Conservation (phyloP, 2,888 invertebrate genomes). For the Epirrhoe alternata region DNA sequence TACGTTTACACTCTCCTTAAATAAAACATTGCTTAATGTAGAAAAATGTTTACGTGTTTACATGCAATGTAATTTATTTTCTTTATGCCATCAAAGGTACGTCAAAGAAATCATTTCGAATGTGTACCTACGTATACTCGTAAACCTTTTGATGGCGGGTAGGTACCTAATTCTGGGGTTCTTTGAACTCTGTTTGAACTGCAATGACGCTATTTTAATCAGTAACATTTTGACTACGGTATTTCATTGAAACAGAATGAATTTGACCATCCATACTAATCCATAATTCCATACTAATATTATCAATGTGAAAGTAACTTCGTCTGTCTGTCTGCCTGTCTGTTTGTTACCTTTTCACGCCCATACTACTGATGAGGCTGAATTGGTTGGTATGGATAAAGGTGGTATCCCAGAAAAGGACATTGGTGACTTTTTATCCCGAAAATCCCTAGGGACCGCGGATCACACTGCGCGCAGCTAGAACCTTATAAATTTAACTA, state of each 20-base stretch:
- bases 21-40: constrained; percentile 45
- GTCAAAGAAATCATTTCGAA: constrained; percentile 43
- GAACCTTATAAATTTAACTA: too few relatives aligned
- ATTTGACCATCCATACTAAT: too few relatives aligned
- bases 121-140: constrained; percentile 14
- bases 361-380: too few relatives aligned
- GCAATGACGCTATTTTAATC: constrained; percentile 9
- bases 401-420: too few relatives aligned
- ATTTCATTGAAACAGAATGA: neutral
- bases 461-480: too few relatives aligned
- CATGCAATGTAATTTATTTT: constrained; percentile 47
- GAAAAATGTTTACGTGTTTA: constrained; percentile 40
- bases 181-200: constrained; percentile 18
- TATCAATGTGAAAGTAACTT: too few relatives aligned
- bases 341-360: too few relatives aligned
- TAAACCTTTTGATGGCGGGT: constrained; percentile 25
- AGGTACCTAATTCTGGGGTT: constrained; percentile 18
- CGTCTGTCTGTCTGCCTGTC: too few relatives aligned
- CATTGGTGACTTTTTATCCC: too few relatives aligned
- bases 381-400: too few relatives aligned
- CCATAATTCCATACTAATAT: too few relatives aligned
- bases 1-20: constrained; percentile 48
- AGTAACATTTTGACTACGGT: neutral
- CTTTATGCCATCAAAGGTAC: constrained; percentile 42
- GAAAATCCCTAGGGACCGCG: too few relatives aligned